These are phyloP conservation scores for Mustelus asterias DNA, from an alignment of 2,113 vertebrate species.

Conservation along the genomic window DNA sequence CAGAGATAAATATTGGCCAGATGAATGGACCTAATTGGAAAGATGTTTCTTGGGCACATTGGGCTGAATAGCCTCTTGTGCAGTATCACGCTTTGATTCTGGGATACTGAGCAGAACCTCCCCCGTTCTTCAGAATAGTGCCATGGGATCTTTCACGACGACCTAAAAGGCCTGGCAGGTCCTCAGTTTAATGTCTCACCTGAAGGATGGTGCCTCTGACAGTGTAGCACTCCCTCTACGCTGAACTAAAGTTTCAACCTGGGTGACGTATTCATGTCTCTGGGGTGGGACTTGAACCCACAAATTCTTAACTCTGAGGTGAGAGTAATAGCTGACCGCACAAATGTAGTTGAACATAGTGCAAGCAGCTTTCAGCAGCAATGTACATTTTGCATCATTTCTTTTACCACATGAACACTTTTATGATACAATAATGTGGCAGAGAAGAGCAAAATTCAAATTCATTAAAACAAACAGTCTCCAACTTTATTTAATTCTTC, in stretches of 20 bases:
- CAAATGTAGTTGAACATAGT: not conserved
- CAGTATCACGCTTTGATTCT: not conserved
- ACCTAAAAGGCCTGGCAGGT: not conserved
- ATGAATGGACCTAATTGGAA: not conserved
- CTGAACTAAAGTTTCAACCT: not conserved
- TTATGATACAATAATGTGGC: too few relatives aligned
- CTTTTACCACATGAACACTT: not conserved
- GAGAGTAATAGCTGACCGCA: not conserved
- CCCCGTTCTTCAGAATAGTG: not conserved
- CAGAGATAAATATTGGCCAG: not conserved
- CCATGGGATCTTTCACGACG: not conserved
- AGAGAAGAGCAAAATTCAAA: too few relatives aligned
- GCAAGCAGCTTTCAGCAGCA: not conserved
- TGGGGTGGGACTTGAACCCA: not conserved
- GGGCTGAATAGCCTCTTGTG: not conserved
- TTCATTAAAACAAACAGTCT: too few relatives aligned
- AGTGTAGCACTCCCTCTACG: not conserved
- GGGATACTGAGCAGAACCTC: not conserved
- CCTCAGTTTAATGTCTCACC: not conserved
- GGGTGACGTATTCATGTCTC: not conserved
- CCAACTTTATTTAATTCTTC: not conserved
- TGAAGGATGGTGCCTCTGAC: not conserved
- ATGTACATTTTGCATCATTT: not conserved
- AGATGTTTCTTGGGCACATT: not conserved
- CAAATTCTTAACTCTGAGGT: not conserved